Conservation (phyloP, 2,113 vertebrate species). For the Micromys minutus region DNA sequence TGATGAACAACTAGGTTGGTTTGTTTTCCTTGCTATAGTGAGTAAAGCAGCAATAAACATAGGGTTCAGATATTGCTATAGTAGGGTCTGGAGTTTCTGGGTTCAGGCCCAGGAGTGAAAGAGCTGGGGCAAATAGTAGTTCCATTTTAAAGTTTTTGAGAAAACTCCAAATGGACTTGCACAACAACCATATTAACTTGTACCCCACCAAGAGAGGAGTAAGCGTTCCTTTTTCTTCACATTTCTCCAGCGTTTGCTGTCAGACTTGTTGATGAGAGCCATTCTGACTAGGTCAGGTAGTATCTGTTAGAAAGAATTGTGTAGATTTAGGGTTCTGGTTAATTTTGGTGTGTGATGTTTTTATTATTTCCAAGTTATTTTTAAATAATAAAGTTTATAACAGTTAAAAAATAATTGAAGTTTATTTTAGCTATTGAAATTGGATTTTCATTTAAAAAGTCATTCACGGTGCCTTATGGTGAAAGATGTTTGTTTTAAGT, state of each 20-base stretch:
- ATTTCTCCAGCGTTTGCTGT: background rate
- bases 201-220: too few species aligned
- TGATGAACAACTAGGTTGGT: background rate
- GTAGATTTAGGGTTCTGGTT: background rate
- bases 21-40: background rate
- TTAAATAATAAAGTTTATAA: background rate
- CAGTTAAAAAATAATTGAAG: slow-evolving; percentile 40
- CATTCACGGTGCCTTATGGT: background rate
- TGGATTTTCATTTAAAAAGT: slow-evolving; percentile 23
- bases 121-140: background rate
- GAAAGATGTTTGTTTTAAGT: background rate
- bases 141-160: background rate
- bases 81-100: background rate
- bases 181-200: background rate
- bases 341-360: background rate
- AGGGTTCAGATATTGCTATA: background rate
- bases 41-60: background rate
- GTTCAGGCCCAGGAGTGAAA: background rate
- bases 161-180: background rate
- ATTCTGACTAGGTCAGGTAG: background rate
- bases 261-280: background rate
- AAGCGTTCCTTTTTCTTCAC: background rate
- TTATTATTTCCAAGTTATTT: background rate
- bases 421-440: slow-evolving; percentile 10
- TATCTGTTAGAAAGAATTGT: background rate